These are phyloP conservation scores for Forbesichthys agassizii DNA, from an alignment of 2,113 vertebrate genomes.

Conservation along the genomic window DNA sequence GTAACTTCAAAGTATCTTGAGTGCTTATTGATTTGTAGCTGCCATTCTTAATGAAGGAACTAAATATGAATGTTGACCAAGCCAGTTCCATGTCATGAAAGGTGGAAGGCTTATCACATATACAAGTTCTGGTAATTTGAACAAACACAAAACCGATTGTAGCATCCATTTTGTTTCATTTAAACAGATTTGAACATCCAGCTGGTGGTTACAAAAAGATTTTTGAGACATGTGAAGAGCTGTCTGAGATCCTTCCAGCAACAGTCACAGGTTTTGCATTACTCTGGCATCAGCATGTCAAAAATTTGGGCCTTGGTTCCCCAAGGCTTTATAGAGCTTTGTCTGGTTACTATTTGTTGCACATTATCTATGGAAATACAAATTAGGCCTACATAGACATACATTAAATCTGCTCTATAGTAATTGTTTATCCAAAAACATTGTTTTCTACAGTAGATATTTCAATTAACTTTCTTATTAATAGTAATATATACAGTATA, in stretches of 20 bases:
- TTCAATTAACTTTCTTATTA: not conserved
- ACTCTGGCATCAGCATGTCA: conserved; percentile 13
- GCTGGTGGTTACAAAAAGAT: conserved; percentile 94
- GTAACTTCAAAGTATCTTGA: too few relatives aligned
- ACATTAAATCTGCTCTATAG: not conserved
- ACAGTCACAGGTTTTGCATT: conserved; percentile 83
- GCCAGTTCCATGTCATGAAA: too few relatives aligned
- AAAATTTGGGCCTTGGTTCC: conserved; percentile 4
- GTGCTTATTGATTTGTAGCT: too few relatives aligned
- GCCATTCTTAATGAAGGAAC: too few relatives aligned
- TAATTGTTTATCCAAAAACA: too few relatives aligned
- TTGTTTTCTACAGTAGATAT: too few relatives aligned
- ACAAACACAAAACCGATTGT: too few relatives aligned
- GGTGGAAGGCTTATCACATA: too few relatives aligned
- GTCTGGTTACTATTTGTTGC: not conserved
- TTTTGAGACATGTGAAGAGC: conserved; percentile 94
- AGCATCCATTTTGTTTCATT: conserved; percentile 6
- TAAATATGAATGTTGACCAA: too few relatives aligned
- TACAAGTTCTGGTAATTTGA: too few relatives aligned
- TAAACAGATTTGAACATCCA: conserved; percentile 90
- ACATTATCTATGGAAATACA: not conserved
- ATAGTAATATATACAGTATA: not conserved
- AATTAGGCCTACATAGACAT: not conserved
- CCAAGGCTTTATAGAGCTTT: not conserved
- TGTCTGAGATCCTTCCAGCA: conserved; percentile 86